Conservation (phyloP, 2,888 invertebrate species). For the Chaetoderma sp. region DNA sequence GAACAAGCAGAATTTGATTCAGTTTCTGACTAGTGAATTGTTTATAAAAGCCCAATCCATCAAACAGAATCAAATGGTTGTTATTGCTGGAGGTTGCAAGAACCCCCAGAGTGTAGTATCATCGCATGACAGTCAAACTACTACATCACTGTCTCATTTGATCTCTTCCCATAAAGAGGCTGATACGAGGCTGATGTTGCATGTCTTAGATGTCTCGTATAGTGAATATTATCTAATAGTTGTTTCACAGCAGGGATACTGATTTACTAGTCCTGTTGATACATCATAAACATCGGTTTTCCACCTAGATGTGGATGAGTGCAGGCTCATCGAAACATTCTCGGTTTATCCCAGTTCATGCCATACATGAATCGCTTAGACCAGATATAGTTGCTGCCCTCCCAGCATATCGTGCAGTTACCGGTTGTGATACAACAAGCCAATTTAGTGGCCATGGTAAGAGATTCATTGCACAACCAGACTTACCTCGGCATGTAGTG, state of each 20-base stretch:
- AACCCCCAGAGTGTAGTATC: background rate
- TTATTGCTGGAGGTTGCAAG: background rate
- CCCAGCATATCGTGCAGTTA: background rate
- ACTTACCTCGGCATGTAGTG: too few relatives aligned
- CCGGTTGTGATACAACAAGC: conserved; percentile 13
- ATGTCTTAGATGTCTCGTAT: conserved; percentile 15
- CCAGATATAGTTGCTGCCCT: background rate
- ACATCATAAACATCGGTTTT: background rate
- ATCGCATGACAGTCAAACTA: background rate
- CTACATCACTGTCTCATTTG: background rate
- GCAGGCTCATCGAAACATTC: conserved; percentile 6
- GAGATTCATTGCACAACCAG: too few relatives aligned
- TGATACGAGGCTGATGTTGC: conserved; percentile 1
- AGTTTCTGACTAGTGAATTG: background rate
- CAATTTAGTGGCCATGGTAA: conserved; percentile 19
- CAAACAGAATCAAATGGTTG: background rate
- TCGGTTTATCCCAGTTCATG: background rate
- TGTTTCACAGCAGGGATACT: background rate
- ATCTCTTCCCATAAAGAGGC: too few relatives aligned
- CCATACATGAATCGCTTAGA: background rate
- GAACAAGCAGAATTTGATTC: background rate
- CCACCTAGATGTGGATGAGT: conserved; percentile 15
- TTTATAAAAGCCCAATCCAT: background rate
- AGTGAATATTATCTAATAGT: background rate
- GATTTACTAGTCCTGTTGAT: conserved; percentile 12